These are phyloP conservation scores for Sebastes jordani DNA, from an alignment of 2,797 vertebrate genomes.

Conservation along the genomic window DNA sequence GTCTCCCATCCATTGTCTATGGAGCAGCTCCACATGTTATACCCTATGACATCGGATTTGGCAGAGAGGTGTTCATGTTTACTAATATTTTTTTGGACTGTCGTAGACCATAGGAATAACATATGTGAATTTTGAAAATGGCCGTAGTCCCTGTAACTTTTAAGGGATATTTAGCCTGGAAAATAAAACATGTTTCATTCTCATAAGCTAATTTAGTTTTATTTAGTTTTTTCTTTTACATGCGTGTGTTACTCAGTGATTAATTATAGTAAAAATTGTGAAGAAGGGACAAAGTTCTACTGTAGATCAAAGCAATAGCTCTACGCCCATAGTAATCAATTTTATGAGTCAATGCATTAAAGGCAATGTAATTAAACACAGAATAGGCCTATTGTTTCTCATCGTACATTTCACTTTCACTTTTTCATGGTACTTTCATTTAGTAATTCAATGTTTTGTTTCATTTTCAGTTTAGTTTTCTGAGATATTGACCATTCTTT, in stretches of 20 bases:
- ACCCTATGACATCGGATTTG: no score
- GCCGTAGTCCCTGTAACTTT: no score
- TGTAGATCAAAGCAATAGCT: not conserved
- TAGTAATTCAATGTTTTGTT: not conserved
- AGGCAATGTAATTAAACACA: not conserved
- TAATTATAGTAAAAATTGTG: not conserved
- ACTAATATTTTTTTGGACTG: no score
- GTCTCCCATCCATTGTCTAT: no score
- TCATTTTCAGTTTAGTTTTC: not conserved
- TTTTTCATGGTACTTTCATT: not conserved
- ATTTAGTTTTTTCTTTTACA: not conserved
- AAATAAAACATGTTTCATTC: not conserved
- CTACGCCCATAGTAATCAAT: not conserved
- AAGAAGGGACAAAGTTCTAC: not conserved
- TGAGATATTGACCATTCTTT: not conserved
- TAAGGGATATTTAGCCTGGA: no score
- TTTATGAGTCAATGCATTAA: not conserved
- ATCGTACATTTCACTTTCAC: not conserved
- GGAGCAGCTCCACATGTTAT: no score
- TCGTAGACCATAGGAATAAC: no score
- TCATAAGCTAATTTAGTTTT: not conserved
- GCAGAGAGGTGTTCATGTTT: no score
- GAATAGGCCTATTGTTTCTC: not conserved
- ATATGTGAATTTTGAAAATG: no score
- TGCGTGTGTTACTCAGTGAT: not conserved